These are phyloP conservation scores for Semaprochilodus insignis DNA, from an alignment of 2,797 vertebrate genomes.

Conservation along the genomic window DNA sequence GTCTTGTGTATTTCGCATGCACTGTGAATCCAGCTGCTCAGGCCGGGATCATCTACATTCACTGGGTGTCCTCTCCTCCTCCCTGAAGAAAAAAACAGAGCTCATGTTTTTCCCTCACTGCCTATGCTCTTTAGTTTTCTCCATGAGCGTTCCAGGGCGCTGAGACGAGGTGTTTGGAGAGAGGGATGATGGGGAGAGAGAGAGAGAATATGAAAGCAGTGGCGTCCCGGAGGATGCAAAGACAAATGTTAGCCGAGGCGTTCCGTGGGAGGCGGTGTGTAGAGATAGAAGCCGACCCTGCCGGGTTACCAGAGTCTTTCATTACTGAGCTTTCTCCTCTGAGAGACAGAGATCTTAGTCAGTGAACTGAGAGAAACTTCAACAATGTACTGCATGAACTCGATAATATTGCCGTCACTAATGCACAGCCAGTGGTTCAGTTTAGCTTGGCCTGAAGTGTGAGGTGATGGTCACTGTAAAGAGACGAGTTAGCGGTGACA, in stretches of 20 bases:
- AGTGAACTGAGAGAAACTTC: not conserved
- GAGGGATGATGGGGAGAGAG: slow-evolving; percentile 33
- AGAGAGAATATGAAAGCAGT: slow-evolving; percentile 50
- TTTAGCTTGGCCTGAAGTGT: not conserved
- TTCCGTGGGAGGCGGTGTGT: slow-evolving; percentile 43
- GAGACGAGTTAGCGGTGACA: too few species aligned
- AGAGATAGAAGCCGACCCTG: slow-evolving; percentile 12
- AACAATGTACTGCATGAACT: not conserved
- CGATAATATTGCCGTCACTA: not conserved
- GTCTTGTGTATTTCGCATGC: slow-evolving; percentile 37
- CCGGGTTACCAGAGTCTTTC: slow-evolving; percentile 1
- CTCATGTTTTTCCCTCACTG: slow-evolving; percentile 18
- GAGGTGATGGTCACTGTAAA: not conserved
- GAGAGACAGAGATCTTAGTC: not conserved
- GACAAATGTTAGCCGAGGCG: slow-evolving; percentile 52
- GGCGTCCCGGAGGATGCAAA: slow-evolving; percentile 38
- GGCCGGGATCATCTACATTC: slow-evolving; percentile 38
- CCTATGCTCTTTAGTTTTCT: slow-evolving; percentile 29
- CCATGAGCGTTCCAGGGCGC: slow-evolving; percentile 54
- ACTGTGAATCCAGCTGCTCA: slow-evolving; percentile 37
- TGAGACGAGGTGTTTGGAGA: slow-evolving; percentile 35
- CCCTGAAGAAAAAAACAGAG: slow-evolving; percentile 18
- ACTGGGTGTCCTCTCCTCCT: slow-evolving; percentile 29
- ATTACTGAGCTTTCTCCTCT: not conserved
- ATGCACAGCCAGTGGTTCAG: not conserved